These are phyloP conservation scores for Dunckerocampus dactyliophorus DNA, from an alignment of 2,113 vertebrate genomes.

Conservation along the genomic window DNA sequence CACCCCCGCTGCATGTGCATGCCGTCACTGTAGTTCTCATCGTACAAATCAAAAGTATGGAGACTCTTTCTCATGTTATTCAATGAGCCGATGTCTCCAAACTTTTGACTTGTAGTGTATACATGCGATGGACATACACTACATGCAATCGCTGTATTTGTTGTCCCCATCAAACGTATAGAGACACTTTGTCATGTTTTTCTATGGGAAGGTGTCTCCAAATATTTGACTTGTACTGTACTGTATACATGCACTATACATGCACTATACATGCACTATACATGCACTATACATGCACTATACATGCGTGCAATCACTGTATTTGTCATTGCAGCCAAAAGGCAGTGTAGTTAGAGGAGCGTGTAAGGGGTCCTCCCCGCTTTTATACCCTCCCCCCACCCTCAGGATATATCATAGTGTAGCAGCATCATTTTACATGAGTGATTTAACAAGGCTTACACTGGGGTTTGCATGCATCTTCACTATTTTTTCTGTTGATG, in stretches of 20 bases:
- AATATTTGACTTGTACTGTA: too few species aligned
- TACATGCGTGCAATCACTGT: background rate
- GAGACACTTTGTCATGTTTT: background rate
- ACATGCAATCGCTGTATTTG: too few species aligned
- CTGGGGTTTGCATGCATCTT: conserved; percentile 42
- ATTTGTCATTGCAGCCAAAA: conserved; percentile 34
- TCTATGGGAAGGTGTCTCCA: background rate
- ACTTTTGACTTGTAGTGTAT: too few species aligned
- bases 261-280: background rate
- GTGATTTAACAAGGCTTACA: conserved; percentile 59
- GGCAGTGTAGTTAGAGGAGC: conserved; percentile 13
- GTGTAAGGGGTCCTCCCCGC: conserved; percentile 33
- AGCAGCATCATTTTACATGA: conserved; percentile 44
- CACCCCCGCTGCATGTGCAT: too few species aligned
- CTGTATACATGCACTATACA: too few species aligned
- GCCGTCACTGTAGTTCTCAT: too few species aligned
- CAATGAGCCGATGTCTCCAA: too few species aligned
- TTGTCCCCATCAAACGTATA: too few species aligned
- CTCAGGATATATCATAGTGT: conserved; percentile 39
- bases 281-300: background rate
- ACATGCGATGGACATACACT: background rate
- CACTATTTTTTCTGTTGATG: conserved; percentile 43
- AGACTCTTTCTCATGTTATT: too few species aligned
- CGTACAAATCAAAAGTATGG: too few species aligned
- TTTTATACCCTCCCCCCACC: conserved; percentile 11